A percentile compares a stretch with the other conserved stretches of the same genome.
Evolutionary conservation across 2,888 invertebrate genomes (phyloP).

Genomic region (Orthonevra nobilis): DNA sequence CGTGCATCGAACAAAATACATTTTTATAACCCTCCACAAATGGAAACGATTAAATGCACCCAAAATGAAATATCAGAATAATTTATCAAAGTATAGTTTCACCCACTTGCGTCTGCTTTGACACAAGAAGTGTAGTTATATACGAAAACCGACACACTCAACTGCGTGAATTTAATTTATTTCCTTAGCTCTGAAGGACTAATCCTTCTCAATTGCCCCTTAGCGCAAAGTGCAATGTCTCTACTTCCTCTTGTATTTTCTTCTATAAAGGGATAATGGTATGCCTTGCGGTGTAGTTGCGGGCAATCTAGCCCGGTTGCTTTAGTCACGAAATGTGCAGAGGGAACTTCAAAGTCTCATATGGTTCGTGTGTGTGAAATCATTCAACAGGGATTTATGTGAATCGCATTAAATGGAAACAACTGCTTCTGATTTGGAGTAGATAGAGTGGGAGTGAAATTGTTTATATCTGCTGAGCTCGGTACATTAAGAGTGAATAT

Average conservation of each 20-base stretch:
- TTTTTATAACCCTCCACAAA: constrained; percentile 12
- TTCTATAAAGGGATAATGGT: constrained; percentile 61
- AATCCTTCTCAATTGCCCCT: constrained; percentile 65
- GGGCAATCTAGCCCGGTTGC: constrained; percentile 61
- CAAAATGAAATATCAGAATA: constrained; percentile 67
- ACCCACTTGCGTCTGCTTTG: constrained; percentile 49
- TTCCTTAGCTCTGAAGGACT: constrained; percentile 65
- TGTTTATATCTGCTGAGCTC: constrained; percentile 53
- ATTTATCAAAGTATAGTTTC: constrained; percentile 65
- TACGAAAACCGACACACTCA: constrained; percentile 66
- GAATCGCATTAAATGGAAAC: constrained; percentile 70
- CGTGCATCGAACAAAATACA: constrained; percentile 38
- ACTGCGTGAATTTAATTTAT: constrained; percentile 70
- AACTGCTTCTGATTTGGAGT: constrained; percentile 67
- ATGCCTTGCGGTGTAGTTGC: constrained; percentile 69
- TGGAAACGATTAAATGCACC: constrained; percentile 63
- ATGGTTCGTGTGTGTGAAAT: constrained; percentile 56
- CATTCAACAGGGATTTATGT: constrained; percentile 67
- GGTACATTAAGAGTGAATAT: constrained; percentile 47
- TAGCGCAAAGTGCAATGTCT: constrained; percentile 42
- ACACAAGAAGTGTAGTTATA: constrained; percentile 59
- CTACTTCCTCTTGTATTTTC: constrained; percentile 15
- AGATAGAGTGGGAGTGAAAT: constrained; percentile 65
- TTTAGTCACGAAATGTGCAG: constrained; percentile 64
- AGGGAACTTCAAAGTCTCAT: constrained; percentile 57